Base-by-base conservation (phyloP, 2,888 invertebrate genomes). In the Athalia rosae region DNA sequence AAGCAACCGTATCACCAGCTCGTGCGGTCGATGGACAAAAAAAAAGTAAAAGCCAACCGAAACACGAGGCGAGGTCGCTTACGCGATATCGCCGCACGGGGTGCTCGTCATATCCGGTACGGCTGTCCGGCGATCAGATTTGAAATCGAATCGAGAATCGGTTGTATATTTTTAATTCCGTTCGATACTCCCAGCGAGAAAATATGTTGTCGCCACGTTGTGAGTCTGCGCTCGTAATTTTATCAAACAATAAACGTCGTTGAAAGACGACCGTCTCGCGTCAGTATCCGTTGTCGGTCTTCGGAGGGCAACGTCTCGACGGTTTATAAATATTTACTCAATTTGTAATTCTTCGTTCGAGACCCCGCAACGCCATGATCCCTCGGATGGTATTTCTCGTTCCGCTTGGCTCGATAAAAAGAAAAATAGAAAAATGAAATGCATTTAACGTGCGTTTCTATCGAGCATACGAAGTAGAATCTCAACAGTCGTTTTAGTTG, bases 291-390 rank as follows among this genome's bases (percentile, higher is more conserved):
- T 78, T 66, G 64, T 58, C 6, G 28, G 28, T 28, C 28, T 28
- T 28, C 28, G 28, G 28, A 28, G 28, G 28, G 28, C 28, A 28
- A 28, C 82, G 78, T 79, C 80, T 81, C 79, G 81, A 79, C 80
- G 80, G 78, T 82, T 78, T 81, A 85, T 86, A 87, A 87, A 87
- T 85, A 85, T 87, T 87, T 86, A 87, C 85, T 80, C 79, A 82
- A 84, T 84, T 85, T 71, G 71, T n/a, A n/a, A 28, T 28, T 28
- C 45, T 71, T 84, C 84, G 84, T 85, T 87, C 82, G 85, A 45
- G 43, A 4, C 56, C 7, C 66, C 5, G 66, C 15, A 62, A 41
- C 15, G 15, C 8, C 53, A 11, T 11, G 53, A n/a, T 53, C 9
- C n/a, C 53, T 53, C 53, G 9, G 53, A n/a, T 9, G n/a, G 7